Conservation (phyloP, 2,113 vertebrate species). For the Anas platyrhynchos region DNA sequence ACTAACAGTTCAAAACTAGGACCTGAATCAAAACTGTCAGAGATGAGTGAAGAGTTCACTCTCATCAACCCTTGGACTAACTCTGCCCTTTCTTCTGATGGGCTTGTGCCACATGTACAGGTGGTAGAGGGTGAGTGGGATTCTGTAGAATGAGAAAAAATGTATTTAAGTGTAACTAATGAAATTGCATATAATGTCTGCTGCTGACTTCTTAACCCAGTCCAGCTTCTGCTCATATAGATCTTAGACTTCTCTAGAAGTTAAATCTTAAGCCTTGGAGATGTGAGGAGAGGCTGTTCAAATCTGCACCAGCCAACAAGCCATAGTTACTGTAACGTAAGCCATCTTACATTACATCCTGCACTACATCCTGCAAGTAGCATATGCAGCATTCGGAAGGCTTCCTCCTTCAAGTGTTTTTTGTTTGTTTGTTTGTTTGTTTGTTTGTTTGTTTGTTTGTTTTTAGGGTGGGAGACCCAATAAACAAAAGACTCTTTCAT, state of each 20-base stretch:
- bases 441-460: too few species aligned
- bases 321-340: neutral
- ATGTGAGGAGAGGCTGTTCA: neutral
- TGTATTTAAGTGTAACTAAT: neutral
- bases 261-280: neutral
- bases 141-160: neutral
- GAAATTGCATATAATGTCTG: neutral
- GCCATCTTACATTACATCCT: neutral
- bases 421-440: too few species aligned
- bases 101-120: neutral
- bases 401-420: neutral
- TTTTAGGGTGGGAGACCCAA: neutral
- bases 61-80: neutral
- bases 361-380: neutral
- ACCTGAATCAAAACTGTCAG: neutral
- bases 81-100: neutral
- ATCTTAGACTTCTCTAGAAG: neutral
- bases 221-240: neutral
- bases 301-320: neutral
- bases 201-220: neutral
- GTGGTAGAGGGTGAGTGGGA: neutral
- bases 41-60: neutral
- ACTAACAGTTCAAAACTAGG: neutral
- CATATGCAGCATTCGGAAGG: neutral
- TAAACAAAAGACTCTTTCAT: neutral